A percentile compares a stretch with the other conserved stretches of the same genome.
Evolutionary conservation across 2,797 vertebrate genomes (phyloP).

Genomic region (Galagoides demidoff): DNA sequence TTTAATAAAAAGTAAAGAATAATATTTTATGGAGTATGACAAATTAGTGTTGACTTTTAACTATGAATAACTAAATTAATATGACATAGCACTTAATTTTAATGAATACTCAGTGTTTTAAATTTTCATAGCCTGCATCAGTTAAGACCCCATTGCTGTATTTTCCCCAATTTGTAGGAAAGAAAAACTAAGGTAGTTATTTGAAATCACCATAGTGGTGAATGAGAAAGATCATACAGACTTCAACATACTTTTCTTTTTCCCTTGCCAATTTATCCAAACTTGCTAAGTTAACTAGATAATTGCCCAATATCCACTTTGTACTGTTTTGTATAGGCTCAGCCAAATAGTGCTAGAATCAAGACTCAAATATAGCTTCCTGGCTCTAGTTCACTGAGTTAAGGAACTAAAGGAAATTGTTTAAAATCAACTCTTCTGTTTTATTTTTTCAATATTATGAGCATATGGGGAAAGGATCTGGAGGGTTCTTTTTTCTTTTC

Average conservation of each 20-base stretch:
- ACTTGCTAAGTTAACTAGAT: neutral
- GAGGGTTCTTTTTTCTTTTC: neutral
- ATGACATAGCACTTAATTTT: conserved; percentile 5
- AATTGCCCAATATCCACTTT: neutral
- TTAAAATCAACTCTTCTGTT: conserved; percentile 46
- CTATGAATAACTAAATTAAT: conserved; percentile 32
- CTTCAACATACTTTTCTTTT: neutral
- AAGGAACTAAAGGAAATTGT: conserved; percentile 6
- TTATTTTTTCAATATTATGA: conserved; percentile 24
- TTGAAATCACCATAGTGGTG: conserved; percentile 29
- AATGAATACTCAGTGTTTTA: conserved; percentile 15
- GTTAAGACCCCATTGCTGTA: neutral
- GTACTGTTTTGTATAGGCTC: neutral
- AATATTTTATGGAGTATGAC: neutral
- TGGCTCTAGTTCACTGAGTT: neutral
- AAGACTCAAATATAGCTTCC: neutral
- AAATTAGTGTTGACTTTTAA: neutral
- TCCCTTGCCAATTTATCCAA: conserved; percentile 14
- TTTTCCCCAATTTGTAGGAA: conserved; percentile 1
- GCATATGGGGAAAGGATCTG: neutral
- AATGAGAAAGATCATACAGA: neutral
- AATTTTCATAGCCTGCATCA: neutral
- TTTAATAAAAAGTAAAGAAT: conserved; percentile 21
- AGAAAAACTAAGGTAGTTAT: neutral
- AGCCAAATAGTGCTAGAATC: neutral